These are phyloP conservation scores for Abrostola triplasia DNA, from an alignment of 2,888 invertebrate species.

Conservation along the genomic window DNA sequence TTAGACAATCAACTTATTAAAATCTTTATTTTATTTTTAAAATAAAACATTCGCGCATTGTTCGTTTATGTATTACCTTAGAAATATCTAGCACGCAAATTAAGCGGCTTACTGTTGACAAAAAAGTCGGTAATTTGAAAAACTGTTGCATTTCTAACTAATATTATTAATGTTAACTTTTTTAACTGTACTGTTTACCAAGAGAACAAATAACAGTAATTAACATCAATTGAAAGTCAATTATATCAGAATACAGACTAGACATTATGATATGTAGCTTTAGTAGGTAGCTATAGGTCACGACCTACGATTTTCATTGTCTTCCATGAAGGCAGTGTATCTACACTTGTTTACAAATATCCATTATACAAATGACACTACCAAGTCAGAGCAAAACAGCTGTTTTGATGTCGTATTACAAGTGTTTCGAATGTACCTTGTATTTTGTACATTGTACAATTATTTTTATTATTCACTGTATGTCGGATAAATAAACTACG, in stretches of 20 bases:
- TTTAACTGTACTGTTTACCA: constrained; percentile 28
- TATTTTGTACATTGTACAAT: too few species aligned
- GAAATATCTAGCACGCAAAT: constrained; percentile 25
- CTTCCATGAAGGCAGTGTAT: too few species aligned
- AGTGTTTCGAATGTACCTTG: too few species aligned
- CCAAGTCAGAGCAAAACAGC: too few species aligned
- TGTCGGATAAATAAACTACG: too few species aligned
- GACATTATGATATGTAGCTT: background rate
- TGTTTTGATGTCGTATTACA: too few species aligned
- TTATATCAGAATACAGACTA: constrained; percentile 5
- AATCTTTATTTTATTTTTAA: background rate
- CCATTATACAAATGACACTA: too few species aligned
- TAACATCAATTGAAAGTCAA: constrained; percentile 7
- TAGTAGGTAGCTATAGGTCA: background rate
- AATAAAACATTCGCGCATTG: constrained; percentile 26
- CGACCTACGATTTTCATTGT: too few species aligned
- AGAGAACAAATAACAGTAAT: constrained; percentile 29
- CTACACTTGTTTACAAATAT: too few species aligned
- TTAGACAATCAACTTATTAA: too few species aligned
- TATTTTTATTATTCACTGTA: too few species aligned
- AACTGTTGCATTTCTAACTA: constrained; percentile 13
- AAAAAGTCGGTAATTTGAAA: constrained; percentile 34
- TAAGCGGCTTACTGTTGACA: constrained; percentile 8
- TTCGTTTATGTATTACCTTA: constrained; percentile 35
- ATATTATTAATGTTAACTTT: constrained; percentile 8